These are phyloP conservation scores for Boloria euphrosyne DNA, from an alignment of 2,888 invertebrate genomes.

Conservation along the genomic window DNA sequence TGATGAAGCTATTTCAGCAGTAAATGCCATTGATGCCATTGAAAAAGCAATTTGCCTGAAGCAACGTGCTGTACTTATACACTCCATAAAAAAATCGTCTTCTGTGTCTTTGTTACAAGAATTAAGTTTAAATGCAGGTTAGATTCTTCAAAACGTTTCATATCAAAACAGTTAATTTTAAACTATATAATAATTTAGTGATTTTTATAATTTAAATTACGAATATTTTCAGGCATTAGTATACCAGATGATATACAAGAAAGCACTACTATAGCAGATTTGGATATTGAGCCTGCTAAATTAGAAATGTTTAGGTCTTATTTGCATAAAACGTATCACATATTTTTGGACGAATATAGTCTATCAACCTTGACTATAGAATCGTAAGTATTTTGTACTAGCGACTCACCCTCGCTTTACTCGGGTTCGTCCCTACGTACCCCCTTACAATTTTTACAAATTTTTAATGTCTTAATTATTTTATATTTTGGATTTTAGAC, in stretches of 20 bases:
- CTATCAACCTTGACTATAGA: constrained; percentile 40
- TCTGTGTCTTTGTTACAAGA: constrained; percentile 16
- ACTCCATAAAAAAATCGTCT: background rate
- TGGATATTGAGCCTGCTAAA: too few relatives aligned
- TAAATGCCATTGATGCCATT: too few relatives aligned
- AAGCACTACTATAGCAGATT: too few relatives aligned
- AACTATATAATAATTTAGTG: background rate
- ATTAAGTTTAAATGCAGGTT: constrained; percentile 20
- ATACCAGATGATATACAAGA: too few relatives aligned
- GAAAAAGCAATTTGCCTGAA: too few relatives aligned
- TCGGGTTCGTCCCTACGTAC: too few relatives aligned
- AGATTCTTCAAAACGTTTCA: background rate
- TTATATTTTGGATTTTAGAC: too few relatives aligned
- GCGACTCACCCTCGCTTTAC: too few relatives aligned
- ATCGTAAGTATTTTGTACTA: too few relatives aligned
- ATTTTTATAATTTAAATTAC: background rate
- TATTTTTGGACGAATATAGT: constrained; percentile 35
- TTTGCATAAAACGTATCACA: constrained; percentile 38
- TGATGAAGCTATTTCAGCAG: too few relatives aligned
- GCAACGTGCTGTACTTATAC: constrained; percentile 11
- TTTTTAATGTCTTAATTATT: too few relatives aligned
- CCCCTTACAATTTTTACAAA: too few relatives aligned
- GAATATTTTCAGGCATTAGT: constrained; percentile 35
- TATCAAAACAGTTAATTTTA: background rate
- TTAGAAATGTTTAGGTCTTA: constrained; percentile 35